A percentile compares a stretch with the other conserved stretches of the same genome.
Conservation (phyloP, 2,113 vertebrate genomes). For the Neofelis nebulosa region DNA sequence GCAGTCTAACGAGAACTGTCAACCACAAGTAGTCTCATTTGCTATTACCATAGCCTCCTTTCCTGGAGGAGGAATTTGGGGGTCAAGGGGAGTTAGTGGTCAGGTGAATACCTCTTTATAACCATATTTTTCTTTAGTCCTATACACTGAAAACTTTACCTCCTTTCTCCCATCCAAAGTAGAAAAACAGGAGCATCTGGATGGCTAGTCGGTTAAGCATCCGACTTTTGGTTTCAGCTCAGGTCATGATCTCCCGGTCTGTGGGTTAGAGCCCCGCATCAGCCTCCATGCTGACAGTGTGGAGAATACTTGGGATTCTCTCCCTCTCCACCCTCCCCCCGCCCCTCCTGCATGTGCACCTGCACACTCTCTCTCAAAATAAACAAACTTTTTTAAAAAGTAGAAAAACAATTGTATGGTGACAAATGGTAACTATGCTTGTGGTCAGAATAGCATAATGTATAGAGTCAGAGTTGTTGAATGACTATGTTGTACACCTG, state of each 20-base stretch:
- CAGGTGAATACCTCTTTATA: neutral
- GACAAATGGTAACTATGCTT: neutral
- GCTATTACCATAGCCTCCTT: neutral
- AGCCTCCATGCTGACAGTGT: too few species aligned
- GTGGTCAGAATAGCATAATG: neutral
- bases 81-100: neutral
- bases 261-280: too few species aligned
- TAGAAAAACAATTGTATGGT: neutral
- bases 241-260: too few species aligned
- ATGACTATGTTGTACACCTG: neutral
- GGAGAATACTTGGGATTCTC: too few species aligned
- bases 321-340: too few species aligned
- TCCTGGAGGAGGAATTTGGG: neutral
- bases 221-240: too few species aligned
- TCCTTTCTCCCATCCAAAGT: neutral
- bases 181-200: neutral
- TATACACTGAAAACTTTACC: slow-evolving; percentile 41
- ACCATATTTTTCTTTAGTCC: neutral
- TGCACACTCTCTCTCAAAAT: too few species aligned
- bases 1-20: neutral
- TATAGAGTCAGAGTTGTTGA: neutral
- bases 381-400: too few species aligned
- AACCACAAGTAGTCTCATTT: neutral
- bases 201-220: too few species aligned
- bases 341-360: too few species aligned